Evolutionary conservation across 2,113 vertebrate genomes (phyloP).

Genomic region (Cepphus grylle): DNA sequence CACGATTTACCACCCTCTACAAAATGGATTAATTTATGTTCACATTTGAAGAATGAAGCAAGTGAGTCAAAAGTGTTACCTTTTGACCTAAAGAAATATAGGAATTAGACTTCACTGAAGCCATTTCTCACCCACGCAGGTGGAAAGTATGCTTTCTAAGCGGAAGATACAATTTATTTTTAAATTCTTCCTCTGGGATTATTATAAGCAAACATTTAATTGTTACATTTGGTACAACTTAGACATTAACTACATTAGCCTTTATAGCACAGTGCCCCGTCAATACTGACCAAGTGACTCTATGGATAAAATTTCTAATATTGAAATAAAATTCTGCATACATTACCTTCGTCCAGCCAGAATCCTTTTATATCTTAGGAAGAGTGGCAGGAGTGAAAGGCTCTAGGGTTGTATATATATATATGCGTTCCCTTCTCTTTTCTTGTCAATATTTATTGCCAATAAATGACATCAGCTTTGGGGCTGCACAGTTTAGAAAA

Average conservation of each 20-base stretch:
- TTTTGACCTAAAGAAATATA: not conserved
- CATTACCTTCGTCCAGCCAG: constrained; percentile 10
- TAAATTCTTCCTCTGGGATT: not conserved
- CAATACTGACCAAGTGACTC: not conserved
- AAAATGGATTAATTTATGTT: not conserved
- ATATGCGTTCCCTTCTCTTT: not conserved
- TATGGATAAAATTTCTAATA: not conserved
- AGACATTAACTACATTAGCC: not conserved
- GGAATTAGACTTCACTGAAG: not conserved
- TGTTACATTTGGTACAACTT: not conserved
- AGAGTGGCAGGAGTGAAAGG: not conserved
- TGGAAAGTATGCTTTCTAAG: not conserved
- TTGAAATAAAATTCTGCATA: not conserved
- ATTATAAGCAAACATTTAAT: not conserved
- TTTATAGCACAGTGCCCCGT: not conserved
- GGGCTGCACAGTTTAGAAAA: not conserved
- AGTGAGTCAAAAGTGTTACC: not conserved
- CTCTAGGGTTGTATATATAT: not conserved
- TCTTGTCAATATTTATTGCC: constrained; percentile 11
- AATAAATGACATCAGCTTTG: constrained; percentile 6
- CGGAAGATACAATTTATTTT: not conserved
- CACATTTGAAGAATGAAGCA: not conserved
- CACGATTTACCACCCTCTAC: not conserved
- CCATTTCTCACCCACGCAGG: not conserved
- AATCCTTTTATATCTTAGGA: not conserved